These are phyloP conservation scores for Heteromurus nitidus DNA, from an alignment of 2,888 invertebrate genomes.

Conservation along the genomic window DNA sequence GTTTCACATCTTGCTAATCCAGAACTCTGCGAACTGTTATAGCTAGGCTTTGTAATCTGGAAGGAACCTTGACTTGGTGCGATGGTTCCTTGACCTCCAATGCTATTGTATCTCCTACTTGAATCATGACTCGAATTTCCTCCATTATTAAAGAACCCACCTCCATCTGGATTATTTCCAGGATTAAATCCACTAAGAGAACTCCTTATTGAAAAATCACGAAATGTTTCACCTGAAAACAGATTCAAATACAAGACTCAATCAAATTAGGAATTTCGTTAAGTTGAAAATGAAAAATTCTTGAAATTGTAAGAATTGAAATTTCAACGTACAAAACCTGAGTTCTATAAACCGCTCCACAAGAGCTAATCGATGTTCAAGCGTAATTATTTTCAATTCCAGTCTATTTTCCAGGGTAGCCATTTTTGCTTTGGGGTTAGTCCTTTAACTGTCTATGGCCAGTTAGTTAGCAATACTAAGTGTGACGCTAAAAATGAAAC, in stretches of 20 bases:
- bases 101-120: background rate
- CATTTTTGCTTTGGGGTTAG: background rate
- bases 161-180: background rate
- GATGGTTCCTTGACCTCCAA: background rate
- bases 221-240: constrained; percentile 29
- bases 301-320: too few species aligned
- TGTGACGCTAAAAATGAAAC: background rate
- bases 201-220: constrained; percentile 9
- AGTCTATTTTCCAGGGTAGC: background rate
- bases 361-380: constrained; percentile 16
- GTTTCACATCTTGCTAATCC: too few species aligned
- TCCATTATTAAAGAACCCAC: background rate
- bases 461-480: background rate
- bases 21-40: too few species aligned
- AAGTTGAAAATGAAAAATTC: too few species aligned
- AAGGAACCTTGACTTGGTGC: too few species aligned
- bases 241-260: background rate
- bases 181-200: background rate
- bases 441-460: background rate
- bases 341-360: constrained; percentile 35
- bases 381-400: background rate
- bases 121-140: background rate
- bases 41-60: too few species aligned
- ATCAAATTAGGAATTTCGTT: background rate
- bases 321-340: constrained; percentile 33